Evolutionary conservation across 2,113 vertebrate species (phyloP).

Genomic region (Dolichallabes microphthalmus): DNA sequence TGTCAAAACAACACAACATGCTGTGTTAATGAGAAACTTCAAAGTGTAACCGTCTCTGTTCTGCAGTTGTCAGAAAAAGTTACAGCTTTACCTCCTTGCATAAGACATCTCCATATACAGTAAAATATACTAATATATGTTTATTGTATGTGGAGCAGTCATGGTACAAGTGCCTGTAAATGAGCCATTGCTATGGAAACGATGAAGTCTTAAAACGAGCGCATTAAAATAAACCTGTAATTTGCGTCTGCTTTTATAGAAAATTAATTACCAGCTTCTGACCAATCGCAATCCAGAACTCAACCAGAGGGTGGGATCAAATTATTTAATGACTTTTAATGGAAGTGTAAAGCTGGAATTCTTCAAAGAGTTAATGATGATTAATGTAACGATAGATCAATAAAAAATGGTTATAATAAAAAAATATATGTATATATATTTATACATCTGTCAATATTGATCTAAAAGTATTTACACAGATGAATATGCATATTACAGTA

Average conservation of each 20-base stretch:
- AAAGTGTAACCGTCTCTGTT: background rate
- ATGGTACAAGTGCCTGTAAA: background rate
- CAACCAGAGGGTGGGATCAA: background rate
- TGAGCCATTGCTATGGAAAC: background rate
- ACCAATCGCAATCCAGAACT: background rate
- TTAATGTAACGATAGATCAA: background rate
- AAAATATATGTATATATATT: too few species aligned
- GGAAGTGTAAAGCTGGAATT: background rate
- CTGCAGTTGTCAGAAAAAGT: too few species aligned
- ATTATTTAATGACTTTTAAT: slow-evolving; percentile 19
- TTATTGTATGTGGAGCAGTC: background rate
- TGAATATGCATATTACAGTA: background rate
- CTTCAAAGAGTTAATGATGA: slow-evolving; percentile 2
- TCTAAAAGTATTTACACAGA: background rate
- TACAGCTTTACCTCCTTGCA: background rate
- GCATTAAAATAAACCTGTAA: background rate
- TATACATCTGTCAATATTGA: background rate
- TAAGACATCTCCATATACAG: background rate
- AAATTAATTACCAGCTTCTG: background rate
- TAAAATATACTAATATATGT: background rate
- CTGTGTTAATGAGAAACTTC: background rate
- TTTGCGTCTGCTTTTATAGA: background rate
- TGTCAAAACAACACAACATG: too few species aligned
- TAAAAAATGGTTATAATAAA: background rate
- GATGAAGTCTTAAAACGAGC: background rate